Conservation (phyloP, 2,113 vertebrate species). For the Spermophilus dauricus region DNA sequence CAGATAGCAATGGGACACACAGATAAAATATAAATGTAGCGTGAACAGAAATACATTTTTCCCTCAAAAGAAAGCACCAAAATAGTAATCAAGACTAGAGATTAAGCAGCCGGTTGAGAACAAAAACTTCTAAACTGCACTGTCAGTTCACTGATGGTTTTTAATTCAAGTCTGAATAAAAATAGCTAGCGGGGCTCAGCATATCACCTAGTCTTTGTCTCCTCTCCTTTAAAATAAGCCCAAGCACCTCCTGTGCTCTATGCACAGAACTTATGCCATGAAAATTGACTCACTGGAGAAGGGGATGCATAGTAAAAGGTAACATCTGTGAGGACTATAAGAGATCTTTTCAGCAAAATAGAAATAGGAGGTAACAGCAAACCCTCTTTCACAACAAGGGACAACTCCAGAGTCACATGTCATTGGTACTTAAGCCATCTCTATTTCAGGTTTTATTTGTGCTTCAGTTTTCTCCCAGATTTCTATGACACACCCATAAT, state of each 20-base stretch:
- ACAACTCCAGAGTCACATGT: neutral
- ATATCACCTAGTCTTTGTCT: neutral
- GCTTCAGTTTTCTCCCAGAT: neutral
- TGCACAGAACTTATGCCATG: neutral
- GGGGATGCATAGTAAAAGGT: neutral
- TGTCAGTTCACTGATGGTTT: neutral
- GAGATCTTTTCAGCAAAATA: constrained; percentile 22
- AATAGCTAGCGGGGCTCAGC: neutral
- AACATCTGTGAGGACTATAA: neutral
- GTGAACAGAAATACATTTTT: neutral
- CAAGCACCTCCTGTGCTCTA: neutral
- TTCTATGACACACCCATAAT: neutral
- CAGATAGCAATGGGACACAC: neutral
- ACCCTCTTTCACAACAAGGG: neutral
- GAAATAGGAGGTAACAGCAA: neutral
- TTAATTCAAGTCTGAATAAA: constrained; percentile 6
- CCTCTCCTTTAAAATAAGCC: neutral
- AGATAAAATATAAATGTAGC: neutral
- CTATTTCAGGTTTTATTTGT: neutral
- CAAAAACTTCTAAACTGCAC: neutral
- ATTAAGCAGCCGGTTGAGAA: neutral
- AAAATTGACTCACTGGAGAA: neutral
- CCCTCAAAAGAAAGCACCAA: neutral
- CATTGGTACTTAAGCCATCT: neutral
- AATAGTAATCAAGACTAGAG: neutral